A percentile compares a stretch with the other conserved stretches of the same genome.
These are phyloP conservation scores for Cotesia typhae DNA, from an alignment of 1,140 invertebrate species.

Conservation along the genomic window DNA sequence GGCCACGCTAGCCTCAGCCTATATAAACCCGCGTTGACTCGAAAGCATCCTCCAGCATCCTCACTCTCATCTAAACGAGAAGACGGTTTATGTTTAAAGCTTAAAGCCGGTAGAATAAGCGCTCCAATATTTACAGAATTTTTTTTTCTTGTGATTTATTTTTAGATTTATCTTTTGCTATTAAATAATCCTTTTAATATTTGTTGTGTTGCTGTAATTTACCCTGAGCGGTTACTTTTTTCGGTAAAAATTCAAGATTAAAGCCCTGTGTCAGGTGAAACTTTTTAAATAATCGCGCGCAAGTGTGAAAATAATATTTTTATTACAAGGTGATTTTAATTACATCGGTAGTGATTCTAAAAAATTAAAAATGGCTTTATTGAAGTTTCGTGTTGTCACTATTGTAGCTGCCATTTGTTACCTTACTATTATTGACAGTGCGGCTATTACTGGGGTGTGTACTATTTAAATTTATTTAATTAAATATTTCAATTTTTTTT, in stretches of 20 bases:
- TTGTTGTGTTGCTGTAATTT: too few species aligned
- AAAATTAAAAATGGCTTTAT: constrained; percentile 40
- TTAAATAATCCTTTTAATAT: not conserved
- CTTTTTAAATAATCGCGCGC: not conserved
- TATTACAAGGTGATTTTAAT: not conserved
- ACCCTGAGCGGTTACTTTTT: too few species aligned
- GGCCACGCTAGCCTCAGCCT: constrained; percentile 51
- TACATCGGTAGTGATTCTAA: not conserved
- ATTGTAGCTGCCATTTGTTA: constrained; percentile 43
- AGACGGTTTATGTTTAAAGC: constrained; percentile 57
- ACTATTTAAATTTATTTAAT: constrained; percentile 5
- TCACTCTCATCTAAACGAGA: constrained; percentile 52
- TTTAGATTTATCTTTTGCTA: not conserved
- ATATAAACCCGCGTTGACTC: constrained; percentile 58
- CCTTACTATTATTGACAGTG: constrained; percentile 42
- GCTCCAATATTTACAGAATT: not conserved
- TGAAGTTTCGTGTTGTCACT: constrained; percentile 37
- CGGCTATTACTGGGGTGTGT: constrained; percentile 50
- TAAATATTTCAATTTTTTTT: not conserved
- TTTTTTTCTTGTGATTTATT: not conserved
- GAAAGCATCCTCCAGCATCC: constrained; percentile 52
- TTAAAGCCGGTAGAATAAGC: constrained; percentile 43
- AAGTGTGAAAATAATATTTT: not conserved
- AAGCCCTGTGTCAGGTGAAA: not conserved
- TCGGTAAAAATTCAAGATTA: too few species aligned